phyloP scores from a whole-genome alignment of 2,888 invertebrate species.

The Synanthedon tipuliformis region DNA sequence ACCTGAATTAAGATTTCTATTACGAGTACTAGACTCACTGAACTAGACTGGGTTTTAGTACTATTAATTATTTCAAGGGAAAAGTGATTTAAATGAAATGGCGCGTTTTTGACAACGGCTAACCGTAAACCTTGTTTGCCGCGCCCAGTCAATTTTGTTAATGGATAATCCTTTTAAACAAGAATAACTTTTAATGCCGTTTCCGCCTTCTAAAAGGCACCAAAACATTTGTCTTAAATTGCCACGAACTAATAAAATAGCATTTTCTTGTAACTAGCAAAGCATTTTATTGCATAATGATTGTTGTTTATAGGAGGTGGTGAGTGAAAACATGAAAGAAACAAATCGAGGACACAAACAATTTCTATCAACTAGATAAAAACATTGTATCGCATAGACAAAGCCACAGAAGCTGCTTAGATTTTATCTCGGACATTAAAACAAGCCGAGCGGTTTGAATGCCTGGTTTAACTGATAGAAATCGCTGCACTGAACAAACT shows the following conservation, averaged over 20 bases:
- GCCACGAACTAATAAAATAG: too few species aligned
- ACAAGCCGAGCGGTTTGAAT: constrained; percentile 19
- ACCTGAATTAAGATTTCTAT: too few species aligned
- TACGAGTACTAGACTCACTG: too few species aligned
- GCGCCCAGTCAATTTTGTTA: constrained; percentile 15
- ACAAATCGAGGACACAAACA: too few species aligned
- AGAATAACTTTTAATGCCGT: not conserved
- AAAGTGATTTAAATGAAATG: constrained; percentile 14
- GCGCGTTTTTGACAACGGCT: constrained; percentile 16
- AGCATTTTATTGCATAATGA: too few species aligned
- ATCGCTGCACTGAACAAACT: constrained; percentile 25
- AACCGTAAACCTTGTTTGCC: constrained; percentile 15
- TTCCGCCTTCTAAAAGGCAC: not conserved
- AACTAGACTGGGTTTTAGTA: too few species aligned
- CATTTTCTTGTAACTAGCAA: too few species aligned
- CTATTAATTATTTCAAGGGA: not conserved
- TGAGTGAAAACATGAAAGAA: too few species aligned
- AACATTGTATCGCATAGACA: not conserved
- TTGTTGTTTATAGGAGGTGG: too few species aligned
- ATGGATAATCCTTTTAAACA: constrained; percentile 11
- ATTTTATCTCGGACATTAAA: constrained; percentile 27
- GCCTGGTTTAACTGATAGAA: constrained; percentile 25
- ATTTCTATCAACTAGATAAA: too few species aligned
- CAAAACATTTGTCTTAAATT: too few species aligned
- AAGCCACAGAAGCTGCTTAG: constrained; percentile 14